phyloP scores from a whole-genome alignment of 2,888 invertebrate species.

The Acrocera orbiculus region DNA sequence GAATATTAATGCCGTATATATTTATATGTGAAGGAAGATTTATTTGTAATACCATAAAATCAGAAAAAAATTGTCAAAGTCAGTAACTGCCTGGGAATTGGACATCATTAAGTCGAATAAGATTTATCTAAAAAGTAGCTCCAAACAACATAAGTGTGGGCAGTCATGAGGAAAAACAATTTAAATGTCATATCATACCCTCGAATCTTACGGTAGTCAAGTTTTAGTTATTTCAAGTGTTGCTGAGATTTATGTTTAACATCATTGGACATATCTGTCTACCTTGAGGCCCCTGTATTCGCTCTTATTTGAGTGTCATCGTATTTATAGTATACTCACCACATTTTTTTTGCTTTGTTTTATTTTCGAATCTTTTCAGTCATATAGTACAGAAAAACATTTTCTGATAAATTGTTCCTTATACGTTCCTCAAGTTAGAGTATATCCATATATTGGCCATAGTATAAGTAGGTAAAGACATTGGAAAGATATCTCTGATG shows the following conservation, averaged over 20 bases:
- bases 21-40: too few relatives aligned
- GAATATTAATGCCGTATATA: too few relatives aligned
- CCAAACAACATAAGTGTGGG: constrained; percentile 11
- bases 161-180: constrained; percentile 12
- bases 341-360: too few relatives aligned
- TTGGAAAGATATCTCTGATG: constrained; percentile 2
- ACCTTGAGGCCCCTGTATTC: constrained; percentile 5
- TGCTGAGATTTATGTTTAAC: constrained; percentile 12
- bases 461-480: not conserved
- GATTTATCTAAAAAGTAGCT: constrained; percentile 5
- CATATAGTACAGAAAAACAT: too few relatives aligned
- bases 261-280: constrained; percentile 8
- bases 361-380: too few relatives aligned
- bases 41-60: too few relatives aligned
- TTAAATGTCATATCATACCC: constrained; percentile 11
- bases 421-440: too few relatives aligned
- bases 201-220: constrained; percentile 11
- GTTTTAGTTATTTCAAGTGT: constrained; percentile 7
- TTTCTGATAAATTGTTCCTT: too few relatives aligned
- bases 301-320: not conserved
- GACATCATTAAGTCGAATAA: constrained; percentile 2
- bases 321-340: too few relatives aligned
- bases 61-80: too few relatives aligned
- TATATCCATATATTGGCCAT: too few relatives aligned
- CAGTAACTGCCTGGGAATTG: constrained; percentile 1